phyloP scores from a whole-genome alignment of 2,113 vertebrate genomes.

The Anarrhichthys ocellatus region DNA sequence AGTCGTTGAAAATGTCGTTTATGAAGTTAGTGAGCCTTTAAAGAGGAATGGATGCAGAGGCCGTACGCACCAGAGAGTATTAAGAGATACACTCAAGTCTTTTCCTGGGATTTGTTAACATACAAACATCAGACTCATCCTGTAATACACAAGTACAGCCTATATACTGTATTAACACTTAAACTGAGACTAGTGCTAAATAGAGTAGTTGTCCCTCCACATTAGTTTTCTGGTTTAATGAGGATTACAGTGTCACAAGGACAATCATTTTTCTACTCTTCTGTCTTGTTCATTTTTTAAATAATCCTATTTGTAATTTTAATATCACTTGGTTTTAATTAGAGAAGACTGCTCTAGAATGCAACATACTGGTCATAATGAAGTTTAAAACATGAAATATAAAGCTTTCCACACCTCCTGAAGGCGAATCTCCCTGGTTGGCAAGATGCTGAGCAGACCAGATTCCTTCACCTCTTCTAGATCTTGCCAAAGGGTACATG shows the following conservation, averaged over 20 bases:
- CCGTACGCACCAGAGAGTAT: neutral
- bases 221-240: neutral
- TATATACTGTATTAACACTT: neutral
- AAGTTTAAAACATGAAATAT: neutral
- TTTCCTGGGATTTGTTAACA: neutral
- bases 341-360: too few species aligned
- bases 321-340: neutral
- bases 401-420: constrained; percentile 82
- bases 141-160: neutral
- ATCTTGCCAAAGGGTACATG: constrained; percentile 82
- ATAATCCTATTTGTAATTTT: neutral
- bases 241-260: neutral
- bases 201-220: neutral
- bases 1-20: neutral
- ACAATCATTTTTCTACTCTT: neutral
- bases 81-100: neutral
- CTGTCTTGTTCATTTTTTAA: neutral
- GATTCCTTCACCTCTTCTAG: constrained; percentile 80
- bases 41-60: neutral
- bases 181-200: neutral
- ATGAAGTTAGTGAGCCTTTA: neutral
- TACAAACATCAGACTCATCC: neutral
- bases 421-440: constrained; percentile 68
- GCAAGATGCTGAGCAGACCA: constrained; percentile 72
- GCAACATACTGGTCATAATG: neutral